A percentile compares a stretch with the other conserved stretches of the same genome.
phyloP scores from a whole-genome alignment of 2,797 vertebrate genomes.

The Alauda arvensis region DNA sequence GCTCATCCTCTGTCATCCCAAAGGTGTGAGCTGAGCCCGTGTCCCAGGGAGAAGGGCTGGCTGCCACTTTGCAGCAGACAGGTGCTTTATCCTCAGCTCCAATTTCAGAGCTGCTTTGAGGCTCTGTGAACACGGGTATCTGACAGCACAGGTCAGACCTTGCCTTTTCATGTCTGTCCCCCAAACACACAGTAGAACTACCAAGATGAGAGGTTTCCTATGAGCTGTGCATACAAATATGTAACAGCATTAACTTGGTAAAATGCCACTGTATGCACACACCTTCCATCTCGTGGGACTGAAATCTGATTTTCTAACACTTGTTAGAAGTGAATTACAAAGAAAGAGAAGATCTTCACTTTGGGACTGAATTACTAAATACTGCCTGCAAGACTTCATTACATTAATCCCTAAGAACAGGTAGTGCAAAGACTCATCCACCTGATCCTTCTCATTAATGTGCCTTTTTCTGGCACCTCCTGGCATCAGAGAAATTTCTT shows the following conservation, averaged over 20 bases:
- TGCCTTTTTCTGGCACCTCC: neutral
- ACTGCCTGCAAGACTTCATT: neutral
- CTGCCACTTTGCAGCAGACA: neutral
- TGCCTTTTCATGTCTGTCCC: slow-evolving; percentile 48
- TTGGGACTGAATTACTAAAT: slow-evolving; percentile 43
- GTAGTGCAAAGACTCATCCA: neutral
- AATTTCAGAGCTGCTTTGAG: slow-evolving; percentile 32
- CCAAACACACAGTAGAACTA: slow-evolving; percentile 31
- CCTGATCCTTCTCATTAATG: neutral
- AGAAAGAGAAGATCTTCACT: slow-evolving; percentile 58
- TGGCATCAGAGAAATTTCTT: neutral
- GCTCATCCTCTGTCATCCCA: neutral
- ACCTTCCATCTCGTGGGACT: slow-evolving; percentile 31
- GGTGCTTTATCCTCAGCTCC: slow-evolving; percentile 18
- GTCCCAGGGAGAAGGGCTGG: neutral
- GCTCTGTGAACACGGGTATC: slow-evolving; percentile 28
- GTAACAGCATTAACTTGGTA: slow-evolving; percentile 43
- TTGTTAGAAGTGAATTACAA: slow-evolving; percentile 67
- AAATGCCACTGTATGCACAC: slow-evolving; percentile 43
- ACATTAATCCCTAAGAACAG: neutral
- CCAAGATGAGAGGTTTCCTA: slow-evolving; percentile 24
- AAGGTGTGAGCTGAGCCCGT: neutral
- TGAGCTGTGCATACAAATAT: slow-evolving; percentile 21
- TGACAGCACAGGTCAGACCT: slow-evolving; percentile 40
- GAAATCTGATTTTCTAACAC: slow-evolving; percentile 66